Base-by-base conservation (phyloP, 2,113 vertebrate genomes). In the Chlamydotis undulata region DNA sequence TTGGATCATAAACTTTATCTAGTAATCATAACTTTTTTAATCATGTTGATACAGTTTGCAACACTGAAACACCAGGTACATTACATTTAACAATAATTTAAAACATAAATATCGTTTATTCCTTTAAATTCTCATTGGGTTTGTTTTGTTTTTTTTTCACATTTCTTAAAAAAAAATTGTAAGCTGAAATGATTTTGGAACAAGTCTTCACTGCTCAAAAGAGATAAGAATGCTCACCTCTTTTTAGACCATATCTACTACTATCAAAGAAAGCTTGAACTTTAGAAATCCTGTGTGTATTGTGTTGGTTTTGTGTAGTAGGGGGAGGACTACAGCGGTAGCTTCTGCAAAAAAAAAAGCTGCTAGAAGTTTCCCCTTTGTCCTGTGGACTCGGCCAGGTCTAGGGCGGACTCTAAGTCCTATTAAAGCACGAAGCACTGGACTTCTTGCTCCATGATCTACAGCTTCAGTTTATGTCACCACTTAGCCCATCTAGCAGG, bases 1-100 rank as follows among this genome's bases (percentile, higher is more conserved):
- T 71, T 89, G 56, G 33, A 78, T 95, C 81, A 65, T 87, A 94
- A 95, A 96, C n/a, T 95, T 87, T 89, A 82, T 69, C 65, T 82
- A 82, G 77, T 10, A 84, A 89, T 89, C 69, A 39, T 55, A 89
- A 90, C 45, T 84, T 94, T 87, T 82, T 26, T 0, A 89, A 94
- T 87, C 65, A 74, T 29, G 19, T 57, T 93, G 68, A 53, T 63
- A 33, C 19, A 24, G 17, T 68, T 76, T 84, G 28, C 47, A 89
- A 65, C 33, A 67, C 19, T 86, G 26, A n/a, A 85, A 57, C 18
- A 87, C 12, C 19, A 71, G 14, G 4, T 60, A 71, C 11, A 15
- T 29, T 5, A 57, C 19, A 75, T 60, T 60, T 75, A 71, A 64
- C 6, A 68, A 52, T 35, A 76, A 90, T 31, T 71, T 17, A 86